Evolutionary conservation across 37 sponge, comb jelly and placozoan species (phyloP).

Genomic region (Petrosia ficiformis): DNA sequence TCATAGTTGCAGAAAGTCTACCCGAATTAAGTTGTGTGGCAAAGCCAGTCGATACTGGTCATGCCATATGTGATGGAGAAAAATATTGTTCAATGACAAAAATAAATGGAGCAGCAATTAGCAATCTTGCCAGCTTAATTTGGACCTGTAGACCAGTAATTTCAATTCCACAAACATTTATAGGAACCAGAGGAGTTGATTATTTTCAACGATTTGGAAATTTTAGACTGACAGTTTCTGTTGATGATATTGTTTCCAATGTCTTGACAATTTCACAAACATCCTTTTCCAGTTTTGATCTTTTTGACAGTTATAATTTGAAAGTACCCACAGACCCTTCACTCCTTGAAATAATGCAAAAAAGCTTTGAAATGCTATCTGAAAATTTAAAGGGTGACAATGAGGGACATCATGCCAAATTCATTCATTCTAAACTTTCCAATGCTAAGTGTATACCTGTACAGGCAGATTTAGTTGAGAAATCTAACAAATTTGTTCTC

Average conservation of each 20-base stretch:
- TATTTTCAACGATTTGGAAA: too few relatives aligned
- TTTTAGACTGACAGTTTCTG: too few relatives aligned
- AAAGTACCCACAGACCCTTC: background rate
- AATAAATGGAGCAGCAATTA: slow-evolving; percentile 5
- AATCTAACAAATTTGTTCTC: background rate
- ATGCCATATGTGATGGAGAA: background rate
- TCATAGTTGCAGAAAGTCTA: slow-evolving; percentile 9
- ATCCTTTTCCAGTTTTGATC: too few relatives aligned
- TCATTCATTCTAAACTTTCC: too few relatives aligned
- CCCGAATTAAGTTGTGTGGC: background rate
- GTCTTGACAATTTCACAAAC: too few relatives aligned
- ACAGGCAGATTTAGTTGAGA: background rate
- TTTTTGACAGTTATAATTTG: too few relatives aligned
- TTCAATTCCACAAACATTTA: slow-evolving; percentile 1
- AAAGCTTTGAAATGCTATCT: slow-evolving; percentile 16
- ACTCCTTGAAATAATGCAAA: slow-evolving; percentile 9
- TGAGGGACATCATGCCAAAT: too few relatives aligned
- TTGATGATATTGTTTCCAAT: too few relatives aligned
- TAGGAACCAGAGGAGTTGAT: too few relatives aligned
- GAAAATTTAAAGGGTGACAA: background rate
- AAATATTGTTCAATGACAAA: background rate
- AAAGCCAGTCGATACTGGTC: background rate
- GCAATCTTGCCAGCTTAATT: background rate
- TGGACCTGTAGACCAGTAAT: slow-evolving; percentile 58
- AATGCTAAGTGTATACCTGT: slow-evolving; percentile 51